phyloP scores from a whole-genome alignment of 2,113 vertebrate genomes.

The Columba janthina region DNA sequence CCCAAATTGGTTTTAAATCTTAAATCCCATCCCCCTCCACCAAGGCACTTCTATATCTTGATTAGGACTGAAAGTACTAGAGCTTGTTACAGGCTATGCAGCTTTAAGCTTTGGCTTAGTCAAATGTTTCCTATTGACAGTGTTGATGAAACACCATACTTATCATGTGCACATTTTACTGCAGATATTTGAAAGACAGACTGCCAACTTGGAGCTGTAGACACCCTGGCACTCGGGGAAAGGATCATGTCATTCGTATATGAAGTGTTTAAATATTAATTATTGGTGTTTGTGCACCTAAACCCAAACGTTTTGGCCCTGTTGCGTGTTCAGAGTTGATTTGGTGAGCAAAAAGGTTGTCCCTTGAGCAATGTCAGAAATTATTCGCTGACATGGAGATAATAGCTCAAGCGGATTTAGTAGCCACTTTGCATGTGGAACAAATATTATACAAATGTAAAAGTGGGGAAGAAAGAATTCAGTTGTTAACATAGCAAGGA shows the following conservation, averaged over 20 bases:
- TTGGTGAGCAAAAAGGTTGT: background rate
- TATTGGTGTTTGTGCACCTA: slow-evolving; percentile 34
- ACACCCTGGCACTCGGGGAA: slow-evolving; percentile 40
- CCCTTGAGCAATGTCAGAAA: slow-evolving; percentile 5
- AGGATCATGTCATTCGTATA: slow-evolving; percentile 44
- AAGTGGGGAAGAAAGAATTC: background rate
- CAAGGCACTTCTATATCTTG: background rate
- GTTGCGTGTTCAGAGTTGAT: background rate
- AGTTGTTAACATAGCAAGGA: background rate
- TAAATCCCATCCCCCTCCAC: background rate
- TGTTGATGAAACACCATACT: background rate
- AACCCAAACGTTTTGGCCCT: background rate
- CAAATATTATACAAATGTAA: fast-evolving
- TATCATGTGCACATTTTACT: background rate
- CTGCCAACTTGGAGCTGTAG: slow-evolving; percentile 32
- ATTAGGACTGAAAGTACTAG: background rate
- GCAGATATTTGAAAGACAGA: background rate
- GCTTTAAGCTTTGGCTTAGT: background rate
- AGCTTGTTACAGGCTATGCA: background rate
- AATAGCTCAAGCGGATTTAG: background rate
- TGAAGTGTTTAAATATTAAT: slow-evolving; percentile 40
- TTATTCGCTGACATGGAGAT: background rate
- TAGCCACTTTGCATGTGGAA: background rate
- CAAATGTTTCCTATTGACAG: background rate
- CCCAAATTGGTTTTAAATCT: background rate